These are phyloP conservation scores for Jaculus jaculus DNA, from an alignment of 2,113 vertebrate genomes.

Conservation along the genomic window DNA sequence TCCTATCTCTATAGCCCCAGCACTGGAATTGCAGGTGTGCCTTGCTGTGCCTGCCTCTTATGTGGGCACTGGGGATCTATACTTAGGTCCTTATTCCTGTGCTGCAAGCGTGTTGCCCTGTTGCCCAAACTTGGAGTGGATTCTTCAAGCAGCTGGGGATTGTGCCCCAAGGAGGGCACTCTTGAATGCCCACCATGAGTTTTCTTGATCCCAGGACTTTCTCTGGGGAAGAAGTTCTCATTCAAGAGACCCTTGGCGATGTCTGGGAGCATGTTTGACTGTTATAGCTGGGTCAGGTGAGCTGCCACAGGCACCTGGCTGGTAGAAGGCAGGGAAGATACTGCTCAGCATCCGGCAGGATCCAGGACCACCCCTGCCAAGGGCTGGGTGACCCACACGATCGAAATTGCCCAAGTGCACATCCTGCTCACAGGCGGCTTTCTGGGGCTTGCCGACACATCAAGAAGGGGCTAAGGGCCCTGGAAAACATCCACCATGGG, in stretches of 20 bases:
- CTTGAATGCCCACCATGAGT: neutral
- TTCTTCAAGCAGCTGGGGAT: neutral
- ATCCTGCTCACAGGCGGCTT: neutral
- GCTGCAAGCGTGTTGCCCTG: too few relatives aligned
- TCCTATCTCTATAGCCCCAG: too few relatives aligned
- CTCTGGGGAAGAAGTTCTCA: neutral
- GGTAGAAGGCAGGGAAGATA: neutral
- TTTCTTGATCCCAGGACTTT: conserved; percentile 4
- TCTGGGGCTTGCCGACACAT: too few relatives aligned
- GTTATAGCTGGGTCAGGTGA: neutral
- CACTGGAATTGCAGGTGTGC: too few relatives aligned
- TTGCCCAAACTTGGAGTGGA: neutral
- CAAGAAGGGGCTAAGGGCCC: neutral
- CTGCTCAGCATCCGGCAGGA: neutral
- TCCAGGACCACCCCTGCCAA: neutral
- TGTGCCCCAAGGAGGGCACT: neutral
- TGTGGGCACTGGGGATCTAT: too few relatives aligned
- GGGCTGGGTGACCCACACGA: neutral
- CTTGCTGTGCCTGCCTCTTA: too few relatives aligned
- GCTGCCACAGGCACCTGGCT: neutral
- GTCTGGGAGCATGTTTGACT: neutral
- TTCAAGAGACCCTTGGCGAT: neutral
- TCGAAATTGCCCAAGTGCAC: neutral
- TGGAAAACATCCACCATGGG: neutral
- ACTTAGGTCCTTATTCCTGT: too few relatives aligned